These are phyloP conservation scores for Ephydatia muelleri DNA, from an alignment of 37 sponge, comb jelly and placozoan species.

Conservation along the genomic window DNA sequence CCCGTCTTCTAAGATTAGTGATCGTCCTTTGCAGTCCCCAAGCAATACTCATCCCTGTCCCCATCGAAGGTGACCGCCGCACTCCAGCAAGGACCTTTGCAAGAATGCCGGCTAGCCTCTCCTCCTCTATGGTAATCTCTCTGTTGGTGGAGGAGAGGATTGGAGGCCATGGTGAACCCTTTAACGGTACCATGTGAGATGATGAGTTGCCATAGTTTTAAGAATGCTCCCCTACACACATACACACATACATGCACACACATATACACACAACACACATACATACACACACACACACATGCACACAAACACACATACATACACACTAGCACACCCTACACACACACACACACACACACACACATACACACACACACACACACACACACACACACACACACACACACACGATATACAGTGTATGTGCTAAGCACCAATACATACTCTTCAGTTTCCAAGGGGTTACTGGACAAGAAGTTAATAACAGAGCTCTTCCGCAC, in stretches of 20 bases:
- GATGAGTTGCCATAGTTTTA: not conserved
- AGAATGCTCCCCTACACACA: not conserved
- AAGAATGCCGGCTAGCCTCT: constrained; percentile 44
- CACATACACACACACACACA: constrained; percentile 16
- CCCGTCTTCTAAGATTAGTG: constrained; percentile 74
- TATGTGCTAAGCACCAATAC: not conserved
- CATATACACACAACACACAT: constrained; percentile 3
- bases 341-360: constrained; percentile 16
- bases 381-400: not conserved
- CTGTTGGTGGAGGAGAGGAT: constrained; percentile 1
- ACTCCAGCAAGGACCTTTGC: constrained; percentile 40
- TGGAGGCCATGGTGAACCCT: not conserved
- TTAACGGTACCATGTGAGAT: not conserved
- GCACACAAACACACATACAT: constrained; percentile 2
- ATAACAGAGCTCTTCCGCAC: not conserved
- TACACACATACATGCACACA: constrained; percentile 26
- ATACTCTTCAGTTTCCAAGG: constrained; percentile 4
- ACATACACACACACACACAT: constrained; percentile 12
- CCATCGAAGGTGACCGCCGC: not conserved
- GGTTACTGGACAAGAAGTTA: not conserved
- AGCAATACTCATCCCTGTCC: constrained; percentile 28
- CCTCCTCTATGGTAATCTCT: constrained; percentile 49
- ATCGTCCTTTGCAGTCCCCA: constrained; percentile 79
- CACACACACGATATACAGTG: not conserved
- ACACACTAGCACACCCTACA: constrained; percentile 10